These are phyloP conservation scores for Pseudochirops cupreus DNA, from an alignment of 2,797 vertebrate species.

Conservation along the genomic window DNA sequence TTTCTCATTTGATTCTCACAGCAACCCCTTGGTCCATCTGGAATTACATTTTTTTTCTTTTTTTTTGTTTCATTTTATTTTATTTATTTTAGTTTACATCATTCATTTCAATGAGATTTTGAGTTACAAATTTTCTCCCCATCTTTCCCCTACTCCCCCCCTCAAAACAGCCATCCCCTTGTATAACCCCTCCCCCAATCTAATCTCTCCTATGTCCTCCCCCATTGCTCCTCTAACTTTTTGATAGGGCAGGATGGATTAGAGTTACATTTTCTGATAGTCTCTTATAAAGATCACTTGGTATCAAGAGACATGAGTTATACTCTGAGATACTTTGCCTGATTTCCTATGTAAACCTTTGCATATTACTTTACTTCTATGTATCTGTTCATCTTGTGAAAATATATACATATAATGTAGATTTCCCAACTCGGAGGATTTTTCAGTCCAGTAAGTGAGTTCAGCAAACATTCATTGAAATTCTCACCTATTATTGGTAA, in stretches of 20 bases:
- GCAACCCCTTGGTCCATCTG: not conserved
- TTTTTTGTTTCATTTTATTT: no score
- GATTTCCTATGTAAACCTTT: constrained; percentile 12
- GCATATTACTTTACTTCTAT: not conserved
- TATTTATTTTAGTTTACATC: no score
- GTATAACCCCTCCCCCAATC: no score
- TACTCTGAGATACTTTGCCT: constrained; percentile 5
- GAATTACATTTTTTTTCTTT: constrained; percentile 12
- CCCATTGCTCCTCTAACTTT: no score
- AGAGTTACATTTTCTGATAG: constrained; percentile 32
- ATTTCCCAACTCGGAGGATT: constrained; percentile 6
- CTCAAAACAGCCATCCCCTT: no score
- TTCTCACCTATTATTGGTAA: not conserved
- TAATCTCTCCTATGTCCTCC: no score
- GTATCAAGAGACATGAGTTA: not conserved
- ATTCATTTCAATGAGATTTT: no score
- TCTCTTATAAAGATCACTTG: constrained; percentile 10
- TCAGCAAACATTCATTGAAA: not conserved
- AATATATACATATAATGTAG: not conserved
- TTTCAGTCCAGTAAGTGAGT: not conserved
- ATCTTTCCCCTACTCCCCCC: no score
- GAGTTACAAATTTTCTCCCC: no score
- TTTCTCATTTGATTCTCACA: not conserved
- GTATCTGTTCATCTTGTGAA: constrained; percentile 2
- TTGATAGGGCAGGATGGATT: no score